Base-by-base conservation (phyloP, 2,797 vertebrate species). In the Pseudomugil gertrudae region DNA sequence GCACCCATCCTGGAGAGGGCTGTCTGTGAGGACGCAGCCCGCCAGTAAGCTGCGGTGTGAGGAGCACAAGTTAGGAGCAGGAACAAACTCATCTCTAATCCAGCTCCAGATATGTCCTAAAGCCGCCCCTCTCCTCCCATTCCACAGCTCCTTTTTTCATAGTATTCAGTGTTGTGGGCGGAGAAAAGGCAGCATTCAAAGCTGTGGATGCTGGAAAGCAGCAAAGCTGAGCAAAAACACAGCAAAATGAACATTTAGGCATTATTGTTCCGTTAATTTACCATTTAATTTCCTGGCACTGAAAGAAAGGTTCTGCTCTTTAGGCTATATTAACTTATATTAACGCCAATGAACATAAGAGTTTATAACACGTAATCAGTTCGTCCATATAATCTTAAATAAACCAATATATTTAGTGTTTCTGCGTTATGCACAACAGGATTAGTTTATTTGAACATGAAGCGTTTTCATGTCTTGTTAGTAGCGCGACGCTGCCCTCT, bases 1-100 rank as follows among this genome's bases (percentile, higher is more conserved):
- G 83, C 81, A 43, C 74, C 80, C 91, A 92, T 92, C 84, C 75
- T 89, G 83, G 50, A 67, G 79, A 74, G 32, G 61, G 76, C 74
- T 84, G 73, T 74, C 71, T 67, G 80, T 11, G 66, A 78, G 79
- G 62, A 74, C 68, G 59, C 75, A 84, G 74, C 57, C 36, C 50
- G 82, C 61, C 75, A 61, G 45, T 38, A 60, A 81, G 72, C 84
- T 78, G 66, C 32, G 48, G 19, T 60, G 57, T 9, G 65, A 63
- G 47, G 9, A 71, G 69, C 1, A 15, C 30, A 14, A 58, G 29
- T 32, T 35, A 60, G 63, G 30, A 45, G 57, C 38, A 51, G 36
- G 33, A 52, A 77, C 75, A 72, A 60, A 36, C 35, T 68, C 51
- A 66, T 82, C 35, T 74, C 65, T 58, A 64, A 80, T 47, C 61